Evolutionary conservation across 2,888 invertebrate genomes (phyloP), one percentile per base, ranked within the genome.

Genomic region (Mechanitis messenoides): DNA sequence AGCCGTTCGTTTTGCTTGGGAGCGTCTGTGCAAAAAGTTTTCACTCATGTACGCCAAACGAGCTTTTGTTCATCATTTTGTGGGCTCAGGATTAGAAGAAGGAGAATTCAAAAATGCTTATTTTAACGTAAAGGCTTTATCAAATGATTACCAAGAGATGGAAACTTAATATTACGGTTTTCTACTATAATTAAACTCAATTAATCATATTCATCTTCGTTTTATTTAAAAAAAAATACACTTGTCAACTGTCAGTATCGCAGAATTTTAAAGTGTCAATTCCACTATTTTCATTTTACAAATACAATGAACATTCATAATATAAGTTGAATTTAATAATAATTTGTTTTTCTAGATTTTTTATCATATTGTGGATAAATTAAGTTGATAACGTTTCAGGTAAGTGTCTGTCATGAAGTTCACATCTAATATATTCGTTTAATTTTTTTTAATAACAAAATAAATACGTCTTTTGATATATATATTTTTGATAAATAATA

Each of bases 11-110:
- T 92, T 92, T 35, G 94, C 96, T 3, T 98, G 97, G 97, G 92
- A 93, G 63, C 92, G 94, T 59, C 85, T 97, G 28, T 92, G 93
- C 72, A 92, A 92, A 72, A 97, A 97, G 80, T 97, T 94, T 79
- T 94, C 94, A 65, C 81, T 95, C 58, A 95, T 97, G 93, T 96
- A 93, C 74, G 91, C 93, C 61, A 95, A 96, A 78, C 91, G 95
- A 61, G 96, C 97, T 4, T 97, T 97, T 79, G 93, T 97, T 12
- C 97, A 97, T 83, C 97, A 97, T 91, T 98, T 94, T 73, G 91
- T 94, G 3, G 92, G 92, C 2, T 95, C 94, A 85, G 94, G 94
- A 2, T 86, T 95, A 81, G 94, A 94, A 79, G 94, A 94, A 82
- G 90, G 89, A 2, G 92, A 92, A 74, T 92, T 95, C 66, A 73